These are phyloP conservation scores for Artibeus lituratus DNA, from an alignment of 2,797 vertebrate genomes.

Conservation along the genomic window DNA sequence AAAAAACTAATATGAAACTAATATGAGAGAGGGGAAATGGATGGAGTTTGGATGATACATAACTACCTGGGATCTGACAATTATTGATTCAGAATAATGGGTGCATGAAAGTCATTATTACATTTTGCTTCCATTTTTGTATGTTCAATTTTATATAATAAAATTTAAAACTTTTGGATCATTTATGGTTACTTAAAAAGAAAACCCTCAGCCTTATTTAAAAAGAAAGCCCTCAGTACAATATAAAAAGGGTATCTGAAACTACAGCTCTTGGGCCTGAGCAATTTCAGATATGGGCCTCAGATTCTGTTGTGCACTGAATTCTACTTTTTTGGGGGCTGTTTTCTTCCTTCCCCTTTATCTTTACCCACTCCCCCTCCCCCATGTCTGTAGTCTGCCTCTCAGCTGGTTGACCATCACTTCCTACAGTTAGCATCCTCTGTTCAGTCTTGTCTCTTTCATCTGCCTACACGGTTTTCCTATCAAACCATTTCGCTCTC, in stretches of 20 bases:
- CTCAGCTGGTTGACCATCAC: not conserved
- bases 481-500: not conserved
- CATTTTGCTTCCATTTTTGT: not conserved
- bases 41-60: not conserved
- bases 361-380: no score
- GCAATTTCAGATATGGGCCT: not conserved
- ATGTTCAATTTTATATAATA: not conserved
- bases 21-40: not conserved
- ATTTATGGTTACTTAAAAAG: constrained; percentile 39
- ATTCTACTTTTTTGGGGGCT: not conserved
- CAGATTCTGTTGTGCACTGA: not conserved
- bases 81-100: not conserved
- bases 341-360: not conserved
- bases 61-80: not conserved
- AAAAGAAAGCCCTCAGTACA: not conserved
- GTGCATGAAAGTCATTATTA: not conserved
- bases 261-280: not conserved
- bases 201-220: not conserved
- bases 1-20: not conserved
- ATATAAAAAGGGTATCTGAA: not conserved
- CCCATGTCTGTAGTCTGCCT: not conserved
- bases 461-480: not conserved
- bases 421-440: not conserved
- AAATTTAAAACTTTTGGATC: not conserved
- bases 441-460: not conserved